phyloP scores from a whole-genome alignment of 1,140 invertebrate genomes.

The Psilanteris sp. region DNA sequence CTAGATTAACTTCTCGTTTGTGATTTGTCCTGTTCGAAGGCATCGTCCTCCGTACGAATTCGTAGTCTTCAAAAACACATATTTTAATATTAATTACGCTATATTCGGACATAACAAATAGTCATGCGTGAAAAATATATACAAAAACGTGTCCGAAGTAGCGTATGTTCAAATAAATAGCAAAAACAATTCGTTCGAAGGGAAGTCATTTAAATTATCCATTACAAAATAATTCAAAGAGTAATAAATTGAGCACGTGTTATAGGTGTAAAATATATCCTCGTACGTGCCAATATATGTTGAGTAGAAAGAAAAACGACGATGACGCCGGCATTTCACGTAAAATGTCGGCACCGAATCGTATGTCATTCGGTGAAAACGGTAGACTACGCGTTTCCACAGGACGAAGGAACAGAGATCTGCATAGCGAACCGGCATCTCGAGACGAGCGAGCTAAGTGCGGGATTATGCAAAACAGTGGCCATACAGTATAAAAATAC shows the following conservation, averaged over 20 bases:
- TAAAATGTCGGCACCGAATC: conserved; percentile 54
- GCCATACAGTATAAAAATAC: conserved; percentile 81
- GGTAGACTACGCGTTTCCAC: conserved; percentile 69
- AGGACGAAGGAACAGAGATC: conserved; percentile 70
- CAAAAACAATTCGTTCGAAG: not conserved
- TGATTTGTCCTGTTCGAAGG: conserved; percentile 55
- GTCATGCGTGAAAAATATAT: too few relatives aligned
- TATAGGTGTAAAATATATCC: conserved; percentile 19
- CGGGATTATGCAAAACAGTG: conserved; percentile 81
- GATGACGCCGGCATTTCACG: conserved; percentile 37
- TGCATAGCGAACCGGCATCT: conserved; percentile 77
- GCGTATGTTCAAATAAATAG: too few relatives aligned
- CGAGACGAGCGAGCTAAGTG: conserved; percentile 80
- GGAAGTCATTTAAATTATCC: not conserved
- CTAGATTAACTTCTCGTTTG: conserved; percentile 62
- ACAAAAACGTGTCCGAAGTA: too few relatives aligned
- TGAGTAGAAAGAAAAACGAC: conserved; percentile 26
- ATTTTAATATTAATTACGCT: conserved; percentile 10
- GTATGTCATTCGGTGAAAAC: conserved; percentile 74
- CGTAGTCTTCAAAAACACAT: conserved; percentile 41
- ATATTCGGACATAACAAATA: too few relatives aligned
- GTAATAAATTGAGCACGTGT: conserved; percentile 31
- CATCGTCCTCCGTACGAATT: too few relatives aligned
- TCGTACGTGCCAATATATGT: conserved; percentile 39
- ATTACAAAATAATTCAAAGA: conserved; percentile 3